A percentile compares a stretch with the other conserved stretches of the same genome.
phyloP scores from a whole-genome alignment of 2,113 vertebrate genomes.

The Ivindomyrus marchei region DNA sequence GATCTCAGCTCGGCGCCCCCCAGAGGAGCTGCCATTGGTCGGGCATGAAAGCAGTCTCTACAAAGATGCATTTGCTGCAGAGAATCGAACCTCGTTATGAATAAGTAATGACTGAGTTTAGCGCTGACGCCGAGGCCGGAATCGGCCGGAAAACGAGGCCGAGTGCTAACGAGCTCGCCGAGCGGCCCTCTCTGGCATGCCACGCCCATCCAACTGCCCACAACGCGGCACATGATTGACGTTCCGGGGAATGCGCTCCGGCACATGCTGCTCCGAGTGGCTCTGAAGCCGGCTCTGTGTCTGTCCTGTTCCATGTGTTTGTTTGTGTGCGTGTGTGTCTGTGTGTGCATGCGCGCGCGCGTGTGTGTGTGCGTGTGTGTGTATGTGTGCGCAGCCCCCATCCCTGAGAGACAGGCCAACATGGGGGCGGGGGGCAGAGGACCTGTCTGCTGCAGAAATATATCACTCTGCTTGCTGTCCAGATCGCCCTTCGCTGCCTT shows the following conservation, averaged over 20 bases:
- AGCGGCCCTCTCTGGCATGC: neutral
- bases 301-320: neutral
- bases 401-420: neutral
- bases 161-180: neutral
- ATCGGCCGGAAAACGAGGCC: neutral
- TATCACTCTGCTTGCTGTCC: conserved; percentile 19
- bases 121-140: neutral
- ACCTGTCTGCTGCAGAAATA: conserved; percentile 16
- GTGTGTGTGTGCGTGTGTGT: conserved; percentile 31
- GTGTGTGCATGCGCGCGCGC: neutral
- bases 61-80: conserved; percentile 63
- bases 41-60: conserved; percentile 52
- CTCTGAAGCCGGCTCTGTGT: neutral
- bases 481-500: neutral
- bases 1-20: conserved; percentile 49
- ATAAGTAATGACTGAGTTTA: conserved; percentile 61
- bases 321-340: neutral
- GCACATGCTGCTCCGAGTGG: neutral
- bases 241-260: neutral
- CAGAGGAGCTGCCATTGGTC: conserved; percentile 46
- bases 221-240: neutral
- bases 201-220: neutral
- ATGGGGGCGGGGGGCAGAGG: conserved; percentile 7
- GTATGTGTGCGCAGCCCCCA: conserved; percentile 18
- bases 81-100: conserved; percentile 56